Percentiles rank a stretch among this genome's conserved stretches.
Conservation (phyloP, 1,140 invertebrate species). For the Portunus trituberculatus region DNA sequence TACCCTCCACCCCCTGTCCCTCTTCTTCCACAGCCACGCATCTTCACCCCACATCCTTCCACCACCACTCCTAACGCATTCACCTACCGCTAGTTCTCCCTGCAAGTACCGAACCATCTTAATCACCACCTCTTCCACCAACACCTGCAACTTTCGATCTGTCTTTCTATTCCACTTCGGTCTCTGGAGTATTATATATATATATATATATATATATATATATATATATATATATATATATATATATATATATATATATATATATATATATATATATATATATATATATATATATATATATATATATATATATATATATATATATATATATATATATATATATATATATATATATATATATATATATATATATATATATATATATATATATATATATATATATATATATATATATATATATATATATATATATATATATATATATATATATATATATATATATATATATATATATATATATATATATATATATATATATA, state of each 20-base stretch:
- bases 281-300: too few species aligned
- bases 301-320: too few species aligned
- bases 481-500: neutral
- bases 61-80: neutral
- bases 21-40: neutral
- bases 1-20: neutral
- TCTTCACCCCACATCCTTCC: neutral
- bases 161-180: constrained; percentile 4
- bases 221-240: too few species aligned
- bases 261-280: too few species aligned
- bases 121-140: neutral
- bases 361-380: neutral
- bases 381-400: constrained; percentile 22
- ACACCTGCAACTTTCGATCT: neutral
- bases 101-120: neutral
- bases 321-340: too few species aligned
- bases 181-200: neutral
- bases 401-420: constrained; percentile 27
- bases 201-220: too few species aligned
- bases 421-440: constrained; percentile 16
- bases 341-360: neutral
- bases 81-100: neutral
- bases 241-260: too few species aligned
- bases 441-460: constrained; percentile 27
- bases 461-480: constrained; percentile 5